phyloP scores from a whole-genome alignment of 2,113 vertebrate genomes.

The Melierax canorus region DNA sequence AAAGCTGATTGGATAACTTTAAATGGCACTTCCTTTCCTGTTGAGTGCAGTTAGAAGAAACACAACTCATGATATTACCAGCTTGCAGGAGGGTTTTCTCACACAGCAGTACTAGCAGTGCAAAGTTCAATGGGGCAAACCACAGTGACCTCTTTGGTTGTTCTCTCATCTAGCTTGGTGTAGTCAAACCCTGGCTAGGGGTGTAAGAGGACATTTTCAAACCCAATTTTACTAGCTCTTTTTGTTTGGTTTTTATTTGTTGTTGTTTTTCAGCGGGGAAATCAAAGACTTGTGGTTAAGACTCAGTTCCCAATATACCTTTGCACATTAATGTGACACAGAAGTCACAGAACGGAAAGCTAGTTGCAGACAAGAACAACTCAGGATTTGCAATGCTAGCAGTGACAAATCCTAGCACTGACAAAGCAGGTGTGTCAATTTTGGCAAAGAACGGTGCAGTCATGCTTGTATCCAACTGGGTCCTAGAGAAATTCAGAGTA shows the following conservation, averaged over 20 bases:
- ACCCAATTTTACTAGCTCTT: not conserved
- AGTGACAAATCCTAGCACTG: not conserved
- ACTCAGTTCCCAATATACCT: not conserved
- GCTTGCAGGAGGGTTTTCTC: not conserved
- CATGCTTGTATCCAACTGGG: not conserved
- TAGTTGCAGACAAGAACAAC: not conserved
- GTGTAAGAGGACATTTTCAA: not conserved
- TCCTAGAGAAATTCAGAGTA: not conserved
- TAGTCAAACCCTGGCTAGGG: not conserved
- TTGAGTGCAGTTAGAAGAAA: not conserved
- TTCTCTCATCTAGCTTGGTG: not conserved
- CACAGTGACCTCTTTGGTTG: not conserved
- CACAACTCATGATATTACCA: not conserved
- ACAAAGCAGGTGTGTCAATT: not conserved
- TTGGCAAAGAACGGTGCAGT: not conserved
- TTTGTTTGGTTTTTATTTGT: not conserved
- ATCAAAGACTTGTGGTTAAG: not conserved
- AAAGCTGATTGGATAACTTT: not conserved
- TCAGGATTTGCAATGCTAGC: not conserved
- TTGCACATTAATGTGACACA: not conserved
- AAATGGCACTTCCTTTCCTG: constrained; percentile 3
- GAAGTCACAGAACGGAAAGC: not conserved
- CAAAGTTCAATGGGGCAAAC: not conserved
- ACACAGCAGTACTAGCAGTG: not conserved
- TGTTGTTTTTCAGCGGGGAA: not conserved